Percentiles rank a stretch among this genome's conserved stretches.
Evolutionary conservation across 2,797 vertebrate species (phyloP).

Genomic region (Myripristis murdjan): DNA sequence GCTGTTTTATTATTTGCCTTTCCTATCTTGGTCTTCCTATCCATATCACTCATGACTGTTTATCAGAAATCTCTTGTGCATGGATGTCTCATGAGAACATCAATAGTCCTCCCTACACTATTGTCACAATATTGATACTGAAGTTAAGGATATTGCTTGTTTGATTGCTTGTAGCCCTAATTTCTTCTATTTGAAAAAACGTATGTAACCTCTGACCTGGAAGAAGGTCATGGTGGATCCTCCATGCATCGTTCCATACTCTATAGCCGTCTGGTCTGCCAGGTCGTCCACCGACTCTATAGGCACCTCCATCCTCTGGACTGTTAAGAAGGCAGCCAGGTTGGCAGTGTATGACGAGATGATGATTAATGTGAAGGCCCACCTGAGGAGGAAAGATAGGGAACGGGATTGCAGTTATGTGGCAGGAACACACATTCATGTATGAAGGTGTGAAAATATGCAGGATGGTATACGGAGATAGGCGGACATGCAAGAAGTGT

Average conservation of each 20-base stretch:
- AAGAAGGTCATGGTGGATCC: slow-evolving; percentile 99
- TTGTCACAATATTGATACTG: too few species aligned
- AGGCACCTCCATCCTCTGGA: slow-evolving; percentile 98
- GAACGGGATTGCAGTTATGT: slow-evolving; percentile 3
- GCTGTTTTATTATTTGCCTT: too few species aligned
- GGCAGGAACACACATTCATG: slow-evolving; percentile 51
- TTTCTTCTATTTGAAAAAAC: slow-evolving; percentile 34
- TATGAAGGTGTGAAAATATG: slow-evolving; percentile 54
- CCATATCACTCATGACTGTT: too few species aligned
- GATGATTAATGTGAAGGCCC: slow-evolving; percentile 99
- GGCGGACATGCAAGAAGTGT: slow-evolving; percentile 29
- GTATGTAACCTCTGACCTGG: slow-evolving; percentile 85
- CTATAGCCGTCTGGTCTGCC: slow-evolving; percentile 97
- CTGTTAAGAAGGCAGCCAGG: slow-evolving; percentile 97
- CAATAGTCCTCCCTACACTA: too few species aligned
- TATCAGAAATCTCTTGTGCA: too few species aligned
- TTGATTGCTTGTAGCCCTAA: not conserved
- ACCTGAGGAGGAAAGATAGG: slow-evolving; percentile 84
- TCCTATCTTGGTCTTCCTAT: too few species aligned
- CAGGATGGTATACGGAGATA: slow-evolving; percentile 46
- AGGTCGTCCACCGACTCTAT: slow-evolving; percentile 98
- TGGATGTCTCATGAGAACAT: too few species aligned
- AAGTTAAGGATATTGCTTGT: too few species aligned
- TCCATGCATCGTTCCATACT: slow-evolving; percentile 97
- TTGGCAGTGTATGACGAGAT: slow-evolving; percentile 99